phyloP scores from a whole-genome alignment of 2,797 vertebrate genomes.

The Carduelis carduelis region DNA sequence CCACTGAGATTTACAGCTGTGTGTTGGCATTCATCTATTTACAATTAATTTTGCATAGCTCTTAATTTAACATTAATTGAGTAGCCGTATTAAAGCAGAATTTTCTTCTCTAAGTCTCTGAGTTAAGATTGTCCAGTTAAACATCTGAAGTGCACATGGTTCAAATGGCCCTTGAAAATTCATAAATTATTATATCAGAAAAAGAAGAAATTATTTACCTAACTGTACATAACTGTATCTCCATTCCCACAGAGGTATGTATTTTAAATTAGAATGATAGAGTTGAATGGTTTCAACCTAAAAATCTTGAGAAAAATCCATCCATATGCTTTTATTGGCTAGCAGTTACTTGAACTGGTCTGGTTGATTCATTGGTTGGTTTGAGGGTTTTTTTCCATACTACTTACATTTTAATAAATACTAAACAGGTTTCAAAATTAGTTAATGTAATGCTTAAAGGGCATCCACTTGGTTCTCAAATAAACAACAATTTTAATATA shows the following conservation, averaged over 20 bases:
- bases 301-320: not conserved
- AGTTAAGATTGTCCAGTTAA: not conserved
- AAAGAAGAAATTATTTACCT: not conserved
- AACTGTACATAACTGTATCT: not conserved
- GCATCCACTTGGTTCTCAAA: not conserved
- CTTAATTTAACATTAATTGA: not conserved
- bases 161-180: not conserved
- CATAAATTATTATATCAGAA: not conserved
- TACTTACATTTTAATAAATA: not conserved
- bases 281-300: not conserved
- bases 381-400: not conserved
- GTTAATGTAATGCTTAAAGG: not conserved
- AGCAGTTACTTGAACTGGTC: not conserved
- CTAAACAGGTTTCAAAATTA: not conserved
- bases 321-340: not conserved
- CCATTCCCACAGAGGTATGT: not conserved
- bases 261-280: not conserved
- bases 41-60: not conserved
- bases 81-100: not conserved
- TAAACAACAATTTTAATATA: not conserved
- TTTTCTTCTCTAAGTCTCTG: not conserved
- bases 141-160: not conserved
- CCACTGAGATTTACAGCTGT: not conserved
- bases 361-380: not conserved
- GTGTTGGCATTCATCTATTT: not conserved